phyloP scores from a whole-genome alignment of 1,140 invertebrate genomes.

The Neodiprion virginianus region DNA sequence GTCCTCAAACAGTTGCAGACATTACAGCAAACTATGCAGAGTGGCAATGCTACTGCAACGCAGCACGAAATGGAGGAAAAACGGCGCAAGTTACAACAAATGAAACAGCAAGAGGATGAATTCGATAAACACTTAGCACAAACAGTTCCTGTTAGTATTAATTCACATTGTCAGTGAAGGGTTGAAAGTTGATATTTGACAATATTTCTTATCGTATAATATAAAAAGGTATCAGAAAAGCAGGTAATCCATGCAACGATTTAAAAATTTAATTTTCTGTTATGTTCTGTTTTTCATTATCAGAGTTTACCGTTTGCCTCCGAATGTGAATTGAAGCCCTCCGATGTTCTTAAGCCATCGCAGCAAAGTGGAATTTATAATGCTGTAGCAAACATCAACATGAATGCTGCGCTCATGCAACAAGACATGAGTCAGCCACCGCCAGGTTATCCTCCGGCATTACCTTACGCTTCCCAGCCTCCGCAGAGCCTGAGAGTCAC shows the following conservation, averaged over 20 bases:
- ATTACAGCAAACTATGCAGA: constrained; percentile 65
- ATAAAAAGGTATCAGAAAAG: constrained; percentile 4
- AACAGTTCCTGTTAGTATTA: constrained; percentile 67
- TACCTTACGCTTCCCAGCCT: constrained; percentile 54
- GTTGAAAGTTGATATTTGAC: constrained; percentile 11
- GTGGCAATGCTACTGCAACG: constrained; percentile 47
- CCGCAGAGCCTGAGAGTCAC: constrained; percentile 43
- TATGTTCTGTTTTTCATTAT: constrained; percentile 42
- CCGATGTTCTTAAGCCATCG: constrained; percentile 55
- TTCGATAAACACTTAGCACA: constrained; percentile 81
- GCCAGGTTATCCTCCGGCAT: constrained; percentile 60
- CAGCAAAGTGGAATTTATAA: constrained; percentile 36
- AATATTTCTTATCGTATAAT: constrained; percentile 9
- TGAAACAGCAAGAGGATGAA: constrained; percentile 79
- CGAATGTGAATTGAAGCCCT: constrained; percentile 71
- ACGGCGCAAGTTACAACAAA: constrained; percentile 72
- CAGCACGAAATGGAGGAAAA: constrained; percentile 75
- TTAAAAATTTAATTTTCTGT: constrained; percentile 18
- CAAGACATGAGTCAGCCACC: constrained; percentile 67
- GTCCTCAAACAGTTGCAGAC: constrained; percentile 74
- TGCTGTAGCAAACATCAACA: constrained; percentile 41
- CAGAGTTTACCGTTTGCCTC: constrained; percentile 73
- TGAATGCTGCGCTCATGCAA: constrained; percentile 50
- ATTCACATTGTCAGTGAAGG: constrained; percentile 20
- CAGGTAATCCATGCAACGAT: background rate